Conservation (phyloP, 2,888 invertebrate genomes). For the Eupithecia inturbata region DNA sequence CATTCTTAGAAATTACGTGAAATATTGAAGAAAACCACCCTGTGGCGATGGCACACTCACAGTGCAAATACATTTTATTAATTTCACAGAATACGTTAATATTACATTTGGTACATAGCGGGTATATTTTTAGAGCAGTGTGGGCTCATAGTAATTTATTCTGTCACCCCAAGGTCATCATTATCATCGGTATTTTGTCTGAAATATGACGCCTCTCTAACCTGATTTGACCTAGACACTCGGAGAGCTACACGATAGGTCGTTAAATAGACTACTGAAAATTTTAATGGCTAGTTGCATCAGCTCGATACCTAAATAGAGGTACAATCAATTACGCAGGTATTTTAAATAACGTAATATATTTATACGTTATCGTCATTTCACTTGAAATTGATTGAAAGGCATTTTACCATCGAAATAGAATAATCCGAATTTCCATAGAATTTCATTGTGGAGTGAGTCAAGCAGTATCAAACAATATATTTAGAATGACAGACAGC, state of each 20-base stretch:
- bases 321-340: not conserved
- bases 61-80: constrained; percentile 22
- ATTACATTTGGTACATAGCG: not conserved
- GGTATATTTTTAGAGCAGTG: not conserved
- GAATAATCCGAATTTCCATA: constrained; percentile 6
- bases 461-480: constrained; percentile 53
- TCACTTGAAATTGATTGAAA: constrained; percentile 5
- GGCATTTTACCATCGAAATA: constrained; percentile 1
- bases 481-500: constrained; percentile 51
- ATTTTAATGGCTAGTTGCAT: not conserved
- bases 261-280: not conserved
- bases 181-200: not conserved
- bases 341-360: not conserved
- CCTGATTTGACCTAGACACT: not conserved
- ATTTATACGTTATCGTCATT: not conserved
- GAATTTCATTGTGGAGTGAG: constrained; percentile 29
- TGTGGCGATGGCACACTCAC: constrained; percentile 23
- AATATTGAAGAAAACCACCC: constrained; percentile 29
- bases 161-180: not conserved
- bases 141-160: not conserved
- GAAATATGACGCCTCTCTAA: not conserved
- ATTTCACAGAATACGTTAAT: not conserved
- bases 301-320: not conserved
- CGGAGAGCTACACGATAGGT: not conserved
- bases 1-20: constrained; percentile 31